These are phyloP conservation scores for Pectinophora gossypiella DNA, from an alignment of 1,140 invertebrate genomes.

Conservation along the genomic window DNA sequence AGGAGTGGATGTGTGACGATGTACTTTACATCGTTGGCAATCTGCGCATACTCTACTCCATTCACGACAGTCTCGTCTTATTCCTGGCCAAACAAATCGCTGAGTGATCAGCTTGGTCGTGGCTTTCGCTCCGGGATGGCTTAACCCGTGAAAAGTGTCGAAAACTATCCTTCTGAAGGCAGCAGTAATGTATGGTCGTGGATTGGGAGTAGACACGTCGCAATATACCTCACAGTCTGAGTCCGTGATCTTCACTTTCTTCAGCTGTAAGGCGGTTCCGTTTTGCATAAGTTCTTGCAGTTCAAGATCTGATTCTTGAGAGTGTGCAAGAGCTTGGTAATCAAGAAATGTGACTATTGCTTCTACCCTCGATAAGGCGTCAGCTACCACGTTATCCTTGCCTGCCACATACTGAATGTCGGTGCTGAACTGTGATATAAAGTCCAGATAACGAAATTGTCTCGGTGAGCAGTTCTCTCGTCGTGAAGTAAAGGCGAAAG, in stretches of 20 bases:
- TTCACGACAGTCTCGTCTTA: constrained; percentile 28
- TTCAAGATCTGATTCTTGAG: neutral
- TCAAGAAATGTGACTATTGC: neutral
- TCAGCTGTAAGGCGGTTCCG: neutral
- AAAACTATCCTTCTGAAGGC: constrained; percentile 21
- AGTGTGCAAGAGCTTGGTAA: neutral
- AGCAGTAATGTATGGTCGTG: constrained; percentile 19
- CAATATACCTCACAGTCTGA: constrained; percentile 8
- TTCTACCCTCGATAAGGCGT: neutral
- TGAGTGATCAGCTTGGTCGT: constrained; percentile 30
- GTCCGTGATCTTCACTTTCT: neutral
- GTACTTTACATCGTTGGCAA: neutral
- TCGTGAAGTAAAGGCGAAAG: constrained; percentile 13
- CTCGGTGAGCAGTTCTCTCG: constrained; percentile 19
- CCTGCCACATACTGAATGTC: constrained; percentile 38
- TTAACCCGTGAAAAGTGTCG: constrained; percentile 24
- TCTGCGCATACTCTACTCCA: constrained; percentile 14
- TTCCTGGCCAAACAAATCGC: constrained; percentile 49
- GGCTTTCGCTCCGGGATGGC: constrained; percentile 25
- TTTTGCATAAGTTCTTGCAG: constrained; percentile 10
- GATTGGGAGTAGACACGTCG: constrained; percentile 1
- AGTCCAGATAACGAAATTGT: constrained; percentile 38
- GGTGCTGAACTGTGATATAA: constrained; percentile 43
- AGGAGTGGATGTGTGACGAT: constrained; percentile 17
- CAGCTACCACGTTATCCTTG: constrained; percentile 35